A percentile compares a stretch with the other conserved stretches of the same genome.
These are phyloP conservation scores for Harpegnathos saltator DNA, from an alignment of 1,140 invertebrate species.

Conservation along the genomic window DNA sequence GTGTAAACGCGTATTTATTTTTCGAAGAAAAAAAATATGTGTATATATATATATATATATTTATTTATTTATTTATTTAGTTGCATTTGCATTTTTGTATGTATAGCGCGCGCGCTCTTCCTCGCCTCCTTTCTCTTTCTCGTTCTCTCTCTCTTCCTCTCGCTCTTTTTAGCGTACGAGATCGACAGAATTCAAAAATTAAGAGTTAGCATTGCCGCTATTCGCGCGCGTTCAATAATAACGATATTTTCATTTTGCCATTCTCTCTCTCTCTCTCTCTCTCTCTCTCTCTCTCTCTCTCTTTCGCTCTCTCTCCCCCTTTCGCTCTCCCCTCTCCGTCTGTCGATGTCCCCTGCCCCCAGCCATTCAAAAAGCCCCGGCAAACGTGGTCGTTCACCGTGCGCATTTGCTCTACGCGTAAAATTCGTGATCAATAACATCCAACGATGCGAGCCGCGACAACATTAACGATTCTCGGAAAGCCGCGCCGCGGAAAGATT, in stretches of 20 bases:
- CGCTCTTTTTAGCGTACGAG: neutral
- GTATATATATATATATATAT: no score
- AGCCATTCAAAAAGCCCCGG: no score
- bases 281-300: no score
- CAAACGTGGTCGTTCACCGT: slow-evolving; percentile 10
- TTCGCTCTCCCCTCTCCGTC: no score
- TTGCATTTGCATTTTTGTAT: no score
- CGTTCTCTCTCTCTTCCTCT: no score
- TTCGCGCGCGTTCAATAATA: neutral
- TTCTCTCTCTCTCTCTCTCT: no score
- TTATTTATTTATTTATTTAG: no score
- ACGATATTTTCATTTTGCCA: neutral
- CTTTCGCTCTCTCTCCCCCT: no score
- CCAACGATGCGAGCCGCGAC: slow-evolving; percentile 52
- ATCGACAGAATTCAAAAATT: neutral
- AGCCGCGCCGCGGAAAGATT: slow-evolving; percentile 32
- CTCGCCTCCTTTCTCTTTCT: no score
- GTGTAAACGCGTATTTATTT: slow-evolving; percentile 25
- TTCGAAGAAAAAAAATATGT: neutral
- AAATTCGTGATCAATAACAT: slow-evolving; percentile 60
- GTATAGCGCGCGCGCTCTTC: no score
- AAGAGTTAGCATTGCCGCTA: neutral
- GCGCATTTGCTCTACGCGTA: neutral
- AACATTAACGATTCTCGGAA: slow-evolving; percentile 68
- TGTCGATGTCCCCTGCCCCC: neutral